phyloP scores from a whole-genome alignment of 2,113 vertebrate genomes.

The Plestiodon gilberti region DNA sequence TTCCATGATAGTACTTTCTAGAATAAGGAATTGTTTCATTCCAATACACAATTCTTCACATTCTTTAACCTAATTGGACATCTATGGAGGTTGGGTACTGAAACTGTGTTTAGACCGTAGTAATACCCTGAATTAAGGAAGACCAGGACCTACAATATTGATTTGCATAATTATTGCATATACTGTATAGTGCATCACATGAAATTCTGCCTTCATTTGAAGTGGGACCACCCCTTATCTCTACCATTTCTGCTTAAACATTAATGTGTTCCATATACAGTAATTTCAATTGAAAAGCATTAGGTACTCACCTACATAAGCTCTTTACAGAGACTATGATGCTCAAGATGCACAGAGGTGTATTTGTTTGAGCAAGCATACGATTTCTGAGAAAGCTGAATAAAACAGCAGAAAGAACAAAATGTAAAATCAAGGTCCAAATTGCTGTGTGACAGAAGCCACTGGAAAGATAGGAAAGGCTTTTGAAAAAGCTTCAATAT shows the following conservation, averaged over 20 bases:
- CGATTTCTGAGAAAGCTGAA: too few relatives aligned
- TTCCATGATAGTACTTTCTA: not conserved
- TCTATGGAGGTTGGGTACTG: not conserved
- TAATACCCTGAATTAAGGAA: not conserved
- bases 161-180: not conserved
- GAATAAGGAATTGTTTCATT: not conserved
- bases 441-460: not conserved
- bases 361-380: too few relatives aligned
- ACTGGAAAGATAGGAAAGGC: not conserved
- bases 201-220: not conserved
- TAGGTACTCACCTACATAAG: too few relatives aligned
- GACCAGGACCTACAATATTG: not conserved
- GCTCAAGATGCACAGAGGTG: too few relatives aligned
- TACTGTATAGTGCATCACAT: not conserved
- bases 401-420: too few relatives aligned
- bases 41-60: conserved; percentile 11
- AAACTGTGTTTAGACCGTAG: conserved; percentile 6
- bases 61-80: conserved; percentile 21
- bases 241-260: not conserved
- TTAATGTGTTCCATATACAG: too few relatives aligned
- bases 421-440: too few relatives aligned
- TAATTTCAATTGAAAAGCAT: too few relatives aligned
- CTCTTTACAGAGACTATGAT: too few relatives aligned
- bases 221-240: not conserved
- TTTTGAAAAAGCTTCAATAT: too few relatives aligned